phyloP scores from a whole-genome alignment of 2,888 invertebrate genomes.

The Chelonus formosanus region DNA sequence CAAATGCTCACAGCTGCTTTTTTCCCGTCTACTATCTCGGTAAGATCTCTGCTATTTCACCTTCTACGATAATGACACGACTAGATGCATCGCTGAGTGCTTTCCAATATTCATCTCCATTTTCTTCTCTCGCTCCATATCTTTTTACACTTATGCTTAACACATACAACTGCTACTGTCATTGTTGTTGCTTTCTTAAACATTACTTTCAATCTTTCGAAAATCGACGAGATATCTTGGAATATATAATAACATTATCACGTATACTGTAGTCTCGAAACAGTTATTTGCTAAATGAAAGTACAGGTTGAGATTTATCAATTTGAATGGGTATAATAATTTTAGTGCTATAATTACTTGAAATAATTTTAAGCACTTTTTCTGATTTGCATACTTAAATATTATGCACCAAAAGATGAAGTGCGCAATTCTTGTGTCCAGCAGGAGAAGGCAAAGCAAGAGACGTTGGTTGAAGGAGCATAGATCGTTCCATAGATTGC shows the following conservation, averaged over 20 bases:
- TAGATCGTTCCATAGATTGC: slow-evolving; percentile 42
- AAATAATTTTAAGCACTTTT: too few species aligned
- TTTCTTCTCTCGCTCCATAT: slow-evolving; percentile 28
- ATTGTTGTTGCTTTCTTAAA: too few species aligned
- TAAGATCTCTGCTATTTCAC: slow-evolving; percentile 41
- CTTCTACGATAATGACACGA: slow-evolving; percentile 43
- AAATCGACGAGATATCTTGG: too few species aligned
- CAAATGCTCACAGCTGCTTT: slow-evolving; percentile 42
- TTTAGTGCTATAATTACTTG: too few species aligned
- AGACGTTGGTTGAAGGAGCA: slow-evolving; percentile 36
- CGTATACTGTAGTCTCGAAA: too few species aligned
- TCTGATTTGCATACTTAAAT: background rate
- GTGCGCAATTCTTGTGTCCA: slow-evolving; percentile 7
- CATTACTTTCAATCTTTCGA: too few species aligned
- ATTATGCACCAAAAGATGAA: slow-evolving; percentile 8
- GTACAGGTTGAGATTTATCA: too few species aligned
- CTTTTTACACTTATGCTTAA: background rate
- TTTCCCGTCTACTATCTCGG: slow-evolving; percentile 37
- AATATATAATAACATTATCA: too few species aligned
- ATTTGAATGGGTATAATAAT: too few species aligned
- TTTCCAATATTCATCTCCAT: slow-evolving; percentile 45
- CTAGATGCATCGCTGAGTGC: slow-evolving; percentile 39
- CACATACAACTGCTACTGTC: too few species aligned
- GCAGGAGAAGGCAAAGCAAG: slow-evolving; percentile 27
- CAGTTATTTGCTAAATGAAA: too few species aligned